Percentiles rank a stretch among this genome's conserved stretches.
Conservation (phyloP, 2,113 vertebrate species). For the Agelaius tricolor region DNA sequence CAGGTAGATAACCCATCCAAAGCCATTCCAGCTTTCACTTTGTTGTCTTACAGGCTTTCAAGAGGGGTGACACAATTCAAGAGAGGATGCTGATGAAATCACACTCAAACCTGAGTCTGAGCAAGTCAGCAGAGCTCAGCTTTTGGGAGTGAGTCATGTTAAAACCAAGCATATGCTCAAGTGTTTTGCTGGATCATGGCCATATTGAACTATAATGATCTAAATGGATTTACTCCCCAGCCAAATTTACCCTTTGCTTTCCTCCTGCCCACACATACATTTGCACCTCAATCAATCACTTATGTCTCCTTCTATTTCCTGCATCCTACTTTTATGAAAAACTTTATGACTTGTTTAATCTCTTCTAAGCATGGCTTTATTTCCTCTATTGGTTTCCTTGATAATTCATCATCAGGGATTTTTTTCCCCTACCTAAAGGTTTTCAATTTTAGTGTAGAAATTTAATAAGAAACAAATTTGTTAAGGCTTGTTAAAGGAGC, state of each 20-base stretch:
- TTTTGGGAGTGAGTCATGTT: not conserved
- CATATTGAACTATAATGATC: not conserved
- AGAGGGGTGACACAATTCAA: not conserved
- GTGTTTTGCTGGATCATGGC: not conserved
- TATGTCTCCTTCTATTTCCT: not conserved
- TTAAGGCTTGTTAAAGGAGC: conserved; percentile 19
- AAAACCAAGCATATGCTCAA: not conserved
- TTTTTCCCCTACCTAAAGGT: not conserved
- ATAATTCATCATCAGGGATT: not conserved
- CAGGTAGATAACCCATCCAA: not conserved
- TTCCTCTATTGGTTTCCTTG: not conserved
- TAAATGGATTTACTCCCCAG: not conserved
- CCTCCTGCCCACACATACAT: not conserved
- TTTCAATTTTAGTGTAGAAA: conserved; percentile 5
- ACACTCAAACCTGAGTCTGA: not conserved
- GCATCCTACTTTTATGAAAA: not conserved
- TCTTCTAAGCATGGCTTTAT: not conserved
- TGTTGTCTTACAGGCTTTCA: not conserved
- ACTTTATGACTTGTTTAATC: not conserved
- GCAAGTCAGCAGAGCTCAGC: not conserved
- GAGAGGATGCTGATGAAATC: not conserved
- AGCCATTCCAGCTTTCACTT: not conserved
- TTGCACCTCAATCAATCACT: not conserved
- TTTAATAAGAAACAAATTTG: conserved; percentile 18
- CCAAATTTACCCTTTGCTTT: not conserved